Base-by-base conservation (phyloP, 2,888 invertebrate species). In the Aspidapion aeneum region DNA sequence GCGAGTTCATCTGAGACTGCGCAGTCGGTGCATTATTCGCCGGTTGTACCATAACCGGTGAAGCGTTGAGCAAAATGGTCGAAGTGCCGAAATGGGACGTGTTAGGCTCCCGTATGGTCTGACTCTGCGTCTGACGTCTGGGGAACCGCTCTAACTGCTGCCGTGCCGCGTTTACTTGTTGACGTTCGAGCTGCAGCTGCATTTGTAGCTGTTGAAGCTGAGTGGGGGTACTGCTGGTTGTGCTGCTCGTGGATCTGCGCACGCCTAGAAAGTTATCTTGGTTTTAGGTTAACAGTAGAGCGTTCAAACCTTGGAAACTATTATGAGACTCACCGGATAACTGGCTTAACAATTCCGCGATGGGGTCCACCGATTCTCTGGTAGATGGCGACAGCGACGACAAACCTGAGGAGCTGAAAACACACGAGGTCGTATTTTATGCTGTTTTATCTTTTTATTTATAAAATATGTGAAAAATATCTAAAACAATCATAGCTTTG, bases 351-450 rank as follows among this genome's bases (percentile, higher is more conserved):
- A 98, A 85, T 84, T 98, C 98, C 68, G 96, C 94, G 76, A 97
- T 97, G 65, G 97, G 97, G 84, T 98, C 98, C 69, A 96, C 96
- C 68, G 93, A 90, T 80, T 96, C 96, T 73, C 96, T 88, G 75
- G 91, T 91, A 75, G 90, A 94, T 71, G 96, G 94, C 74, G 93
- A 93, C 75, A 93, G 82, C 71, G 92, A 90, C 74, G 93, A 90
- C 74, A 94, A 86, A 66, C 69, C 93, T 72, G 92, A 89, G 72
- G 94, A 91, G 85, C 91, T 93, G 82, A 75, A 81, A 76, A 80
- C 76, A 76, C 79, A 79, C n/a, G n/a, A n/a, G n/a, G n/a, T n/a
- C n/a, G n/a, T n/a, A n/a, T n/a, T n/a, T n/a, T n/a, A n/a, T n/a
- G n/a, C n/a, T n/a, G n/a, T n/a, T n/a, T n/a, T n/a, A n/a, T n/a